Evolutionary conservation across 1,140 invertebrate species (phyloP).

Genomic region (Drosophila nasuta): DNA sequence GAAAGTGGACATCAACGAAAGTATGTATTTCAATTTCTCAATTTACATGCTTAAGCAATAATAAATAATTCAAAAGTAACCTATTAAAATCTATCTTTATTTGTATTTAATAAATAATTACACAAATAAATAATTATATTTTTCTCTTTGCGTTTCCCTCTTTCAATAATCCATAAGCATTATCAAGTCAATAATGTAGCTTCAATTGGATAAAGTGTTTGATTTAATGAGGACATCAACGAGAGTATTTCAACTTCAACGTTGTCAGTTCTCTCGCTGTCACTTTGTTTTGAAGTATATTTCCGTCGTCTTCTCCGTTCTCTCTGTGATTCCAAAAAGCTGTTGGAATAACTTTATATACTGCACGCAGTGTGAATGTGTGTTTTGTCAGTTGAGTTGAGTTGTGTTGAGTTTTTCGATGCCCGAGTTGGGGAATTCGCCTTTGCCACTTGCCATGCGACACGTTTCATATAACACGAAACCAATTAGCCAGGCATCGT

Average conservation of each 20-base stretch:
- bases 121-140: too few species aligned
- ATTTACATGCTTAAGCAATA: too few species aligned
- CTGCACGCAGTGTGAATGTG: too few species aligned
- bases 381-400: conserved; percentile 34
- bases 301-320: conserved; percentile 10
- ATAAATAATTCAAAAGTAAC: too few species aligned
- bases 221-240: background rate
- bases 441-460: conserved; percentile 30
- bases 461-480: conserved; percentile 55
- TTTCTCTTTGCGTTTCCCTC: too few species aligned
- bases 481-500: conserved; percentile 47
- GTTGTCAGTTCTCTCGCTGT: background rate
- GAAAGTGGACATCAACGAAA: too few species aligned
- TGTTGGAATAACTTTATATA: conserved; percentile 19
- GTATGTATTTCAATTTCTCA: too few species aligned
- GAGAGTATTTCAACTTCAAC: conserved; percentile 7
- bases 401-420: background rate
- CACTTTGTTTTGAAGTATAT: conserved; percentile 4
- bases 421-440: conserved; percentile 8
- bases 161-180: too few species aligned
- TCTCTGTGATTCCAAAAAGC: conserved; percentile 15
- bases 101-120: too few species aligned
- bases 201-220: too few species aligned
- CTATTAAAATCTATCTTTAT: too few species aligned
- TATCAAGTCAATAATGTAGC: too few species aligned